Evolutionary conservation across 2,888 invertebrate species (phyloP), one percentile per base, ranked within the genome.

Genomic region (Lasioglossum zephyrum): DNA sequence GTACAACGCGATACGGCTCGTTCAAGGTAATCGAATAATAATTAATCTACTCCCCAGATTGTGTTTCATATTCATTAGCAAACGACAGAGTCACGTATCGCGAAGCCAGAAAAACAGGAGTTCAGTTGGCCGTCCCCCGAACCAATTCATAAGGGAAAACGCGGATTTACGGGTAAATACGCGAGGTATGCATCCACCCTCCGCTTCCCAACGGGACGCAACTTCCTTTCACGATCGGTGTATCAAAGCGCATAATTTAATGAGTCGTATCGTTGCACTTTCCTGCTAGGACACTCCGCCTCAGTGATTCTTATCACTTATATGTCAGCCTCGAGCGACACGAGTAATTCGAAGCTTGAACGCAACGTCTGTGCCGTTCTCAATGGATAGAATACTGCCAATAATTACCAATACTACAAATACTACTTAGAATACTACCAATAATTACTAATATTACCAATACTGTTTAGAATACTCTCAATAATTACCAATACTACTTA

Each of bases 11-110:
- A 70, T 77, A 72, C 49, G 69, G 66, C 44, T 79, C 77, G 57
- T 75, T 84, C 77, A 73, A 84, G 79, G 82, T 86, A 86, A 86
- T 86, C 86, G 81, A 86, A 86, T 85, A 77, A 82, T 85, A 86
- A 86, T 85, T 86, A 86, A 86, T 81, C 79, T 70, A 47, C 36
- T 79, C 80, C 72, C 86, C 73, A 26, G 72, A 63, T 60, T 53
- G 53, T 66, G 49, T 79, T 86, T 81, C 85, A 82, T 86, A 86
- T 86, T 86, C 86, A 85, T 86, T 85, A 85, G 77, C n/a, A 75
- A 66, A 73, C 39, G 74, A n/a, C 18, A n/a, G 77, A 79, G 86
- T 86, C 79, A 79, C 81, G 85, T 85, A 77, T 49, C 69, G 31
- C 77, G 75, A 66, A 22, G 44, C 22, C 22, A 73, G 85, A 85